These are phyloP conservation scores for Petrolisthes manimaculis DNA, from an alignment of 2,888 invertebrate species.

Conservation along the genomic window DNA sequence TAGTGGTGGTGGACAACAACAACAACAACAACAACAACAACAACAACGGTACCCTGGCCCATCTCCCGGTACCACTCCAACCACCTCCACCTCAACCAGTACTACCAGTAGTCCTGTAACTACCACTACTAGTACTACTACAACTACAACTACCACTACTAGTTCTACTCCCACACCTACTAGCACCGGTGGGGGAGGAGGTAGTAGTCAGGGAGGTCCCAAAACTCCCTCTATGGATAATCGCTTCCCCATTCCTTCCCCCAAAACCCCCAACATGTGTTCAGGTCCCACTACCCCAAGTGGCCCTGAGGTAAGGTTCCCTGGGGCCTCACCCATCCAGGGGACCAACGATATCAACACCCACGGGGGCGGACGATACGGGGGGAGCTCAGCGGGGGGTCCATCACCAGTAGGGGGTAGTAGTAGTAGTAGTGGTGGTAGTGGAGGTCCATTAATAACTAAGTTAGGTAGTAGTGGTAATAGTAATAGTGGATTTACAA, in stretches of 20 bases:
- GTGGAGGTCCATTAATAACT: slow-evolving; percentile 38
- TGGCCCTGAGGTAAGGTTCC: slow-evolving; percentile 58
- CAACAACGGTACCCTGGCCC: slow-evolving; percentile 68
- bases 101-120: slow-evolving; percentile 37
- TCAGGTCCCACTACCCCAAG: slow-evolving; percentile 64
- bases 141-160: slow-evolving; percentile 29
- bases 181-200: too few relatives aligned
- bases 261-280: slow-evolving; percentile 62
- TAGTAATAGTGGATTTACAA: slow-evolving; percentile 57
- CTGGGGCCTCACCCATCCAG: slow-evolving; percentile 64
- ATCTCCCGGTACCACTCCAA: slow-evolving; percentile 67
- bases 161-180: slow-evolving; percentile 19
- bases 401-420: slow-evolving; percentile 6
- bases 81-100: slow-evolving; percentile 43
- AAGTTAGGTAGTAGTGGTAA: slow-evolving; percentile 63
- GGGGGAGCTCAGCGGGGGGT: slow-evolving; percentile 5
- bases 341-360: slow-evolving; percentile 6
- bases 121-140: slow-evolving; percentile 28
- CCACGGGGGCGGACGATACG: neutral
- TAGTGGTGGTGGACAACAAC: slow-evolving; percentile 65
- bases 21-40: too few relatives aligned
- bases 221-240: slow-evolving; percentile 63
- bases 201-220: slow-evolving; percentile 62
- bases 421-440: neutral
- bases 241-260: slow-evolving; percentile 65